These are phyloP conservation scores for Serripes groenlandicus DNA, from an alignment of 2,888 invertebrate species.

Conservation along the genomic window DNA sequence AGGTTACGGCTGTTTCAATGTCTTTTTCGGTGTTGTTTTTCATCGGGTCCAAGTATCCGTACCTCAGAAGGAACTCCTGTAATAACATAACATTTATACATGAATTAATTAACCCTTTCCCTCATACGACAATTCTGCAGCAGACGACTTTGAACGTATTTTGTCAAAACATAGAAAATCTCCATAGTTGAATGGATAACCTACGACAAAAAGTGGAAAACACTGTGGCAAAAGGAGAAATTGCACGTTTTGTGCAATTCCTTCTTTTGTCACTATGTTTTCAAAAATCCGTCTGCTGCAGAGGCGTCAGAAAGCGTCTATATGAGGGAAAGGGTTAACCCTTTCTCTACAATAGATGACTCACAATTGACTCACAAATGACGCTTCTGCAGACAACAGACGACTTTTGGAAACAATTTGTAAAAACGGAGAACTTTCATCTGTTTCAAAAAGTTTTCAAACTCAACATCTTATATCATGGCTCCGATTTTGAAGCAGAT, in stretches of 20 bases:
- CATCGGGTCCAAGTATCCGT: background rate
- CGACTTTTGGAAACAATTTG: too few relatives aligned
- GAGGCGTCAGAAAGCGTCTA: background rate
- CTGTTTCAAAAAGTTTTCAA: too few relatives aligned
- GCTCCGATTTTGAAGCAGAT: too few relatives aligned
- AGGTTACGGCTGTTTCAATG: conserved; percentile 27
- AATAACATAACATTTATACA: background rate
- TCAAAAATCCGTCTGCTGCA: background rate
- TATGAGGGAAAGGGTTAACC: background rate
- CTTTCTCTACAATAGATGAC: background rate
- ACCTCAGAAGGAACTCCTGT: background rate
- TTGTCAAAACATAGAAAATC: too few relatives aligned
- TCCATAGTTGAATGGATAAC: too few relatives aligned
- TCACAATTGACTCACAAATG: too few relatives aligned
- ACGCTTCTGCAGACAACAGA: too few relatives aligned
- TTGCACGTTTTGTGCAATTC: background rate
- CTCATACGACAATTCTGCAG: too few relatives aligned
- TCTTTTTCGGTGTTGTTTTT: conserved; percentile 31
- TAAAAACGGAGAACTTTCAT: too few relatives aligned
- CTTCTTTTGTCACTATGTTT: background rate
- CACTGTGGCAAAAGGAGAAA: background rate
- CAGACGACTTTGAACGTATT: too few relatives aligned
- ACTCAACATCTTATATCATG: too few relatives aligned
- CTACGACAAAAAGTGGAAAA: background rate
- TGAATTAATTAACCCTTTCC: too few relatives aligned